phyloP scores from a whole-genome alignment of 2,113 vertebrate species.

The Tragelaphus scriptus region DNA sequence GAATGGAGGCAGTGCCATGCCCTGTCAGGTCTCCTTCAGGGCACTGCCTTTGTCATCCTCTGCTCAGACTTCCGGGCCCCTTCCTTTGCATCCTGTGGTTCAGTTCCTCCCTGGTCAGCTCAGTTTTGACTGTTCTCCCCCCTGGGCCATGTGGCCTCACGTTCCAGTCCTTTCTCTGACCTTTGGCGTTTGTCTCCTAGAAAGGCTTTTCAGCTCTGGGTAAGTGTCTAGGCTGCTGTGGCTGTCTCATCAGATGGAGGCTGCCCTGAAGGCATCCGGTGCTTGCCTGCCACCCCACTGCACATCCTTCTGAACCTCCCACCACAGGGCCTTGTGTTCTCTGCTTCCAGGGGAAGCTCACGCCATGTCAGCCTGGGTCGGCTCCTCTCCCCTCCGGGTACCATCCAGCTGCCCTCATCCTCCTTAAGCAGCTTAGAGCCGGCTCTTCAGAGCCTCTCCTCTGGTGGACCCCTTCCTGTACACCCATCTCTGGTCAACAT shows the following conservation, averaged over 20 bases:
- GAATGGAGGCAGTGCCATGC: fast-evolving
- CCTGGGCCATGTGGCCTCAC: fast-evolving
- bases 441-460: not conserved
- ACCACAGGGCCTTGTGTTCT: not conserved
- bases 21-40: not conserved
- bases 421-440: not conserved
- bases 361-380: fast-evolving
- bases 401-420: not conserved
- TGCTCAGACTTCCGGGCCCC: not conserved
- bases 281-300: not conserved
- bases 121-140: not conserved
- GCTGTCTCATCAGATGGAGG: not conserved
- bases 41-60: not conserved
- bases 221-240: not conserved
- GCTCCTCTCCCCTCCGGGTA: not conserved
- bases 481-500: not conserved
- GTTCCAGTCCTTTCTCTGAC: not conserved
- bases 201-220: not conserved
- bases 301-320: not conserved
- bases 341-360: not conserved
- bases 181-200: not conserved
- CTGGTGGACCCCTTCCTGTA: not conserved
- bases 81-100: not conserved
- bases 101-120: not conserved
- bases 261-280: not conserved